phyloP scores from a whole-genome alignment of 2,113 vertebrate genomes.

The Arvicanthis niloticus region DNA sequence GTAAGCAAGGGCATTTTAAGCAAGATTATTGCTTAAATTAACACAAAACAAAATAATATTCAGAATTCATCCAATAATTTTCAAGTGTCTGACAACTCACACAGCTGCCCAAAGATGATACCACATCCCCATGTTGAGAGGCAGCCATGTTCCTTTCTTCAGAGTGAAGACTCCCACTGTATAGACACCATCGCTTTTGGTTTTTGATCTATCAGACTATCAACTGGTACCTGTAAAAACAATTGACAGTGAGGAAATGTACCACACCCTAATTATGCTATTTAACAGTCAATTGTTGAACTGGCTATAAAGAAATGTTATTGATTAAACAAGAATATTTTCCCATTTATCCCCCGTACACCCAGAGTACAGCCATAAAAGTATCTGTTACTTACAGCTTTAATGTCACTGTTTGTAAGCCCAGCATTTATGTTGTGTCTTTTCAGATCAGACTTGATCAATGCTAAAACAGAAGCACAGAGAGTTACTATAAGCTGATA shows the following conservation, averaged over 20 bases:
- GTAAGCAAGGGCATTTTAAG: not conserved
- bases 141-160: slow-evolving; percentile 8
- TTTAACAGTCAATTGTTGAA: not conserved
- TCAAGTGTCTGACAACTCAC: slow-evolving; percentile 10
- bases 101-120: slow-evolving; percentile 18
- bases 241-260: slow-evolving; percentile 32
- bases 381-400: slow-evolving; percentile 88
- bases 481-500: not conserved
- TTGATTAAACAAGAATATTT: not conserved
- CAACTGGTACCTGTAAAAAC: slow-evolving; percentile 84
- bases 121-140: not conserved
- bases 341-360: not conserved
- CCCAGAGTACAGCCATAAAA: not conserved
- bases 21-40: slow-evolving; percentile 65
- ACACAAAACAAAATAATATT: slow-evolving; percentile 17
- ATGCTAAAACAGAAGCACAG: slow-evolving; percentile 85
- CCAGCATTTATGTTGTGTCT: slow-evolving; percentile 93
- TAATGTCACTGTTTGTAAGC: slow-evolving; percentile 80
- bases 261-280: not conserved
- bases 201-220: slow-evolving; percentile 85
- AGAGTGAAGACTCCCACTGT: slow-evolving; percentile 73
- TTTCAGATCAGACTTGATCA: slow-evolving; percentile 96
- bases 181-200: slow-evolving; percentile 67
- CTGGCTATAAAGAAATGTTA: not conserved
- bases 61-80: slow-evolving; percentile 55